A percentile compares a stretch with the other conserved stretches of the same genome.
phyloP scores from a whole-genome alignment of 2,888 invertebrate genomes.

The Drosophila nr. perissopoda region DNA sequence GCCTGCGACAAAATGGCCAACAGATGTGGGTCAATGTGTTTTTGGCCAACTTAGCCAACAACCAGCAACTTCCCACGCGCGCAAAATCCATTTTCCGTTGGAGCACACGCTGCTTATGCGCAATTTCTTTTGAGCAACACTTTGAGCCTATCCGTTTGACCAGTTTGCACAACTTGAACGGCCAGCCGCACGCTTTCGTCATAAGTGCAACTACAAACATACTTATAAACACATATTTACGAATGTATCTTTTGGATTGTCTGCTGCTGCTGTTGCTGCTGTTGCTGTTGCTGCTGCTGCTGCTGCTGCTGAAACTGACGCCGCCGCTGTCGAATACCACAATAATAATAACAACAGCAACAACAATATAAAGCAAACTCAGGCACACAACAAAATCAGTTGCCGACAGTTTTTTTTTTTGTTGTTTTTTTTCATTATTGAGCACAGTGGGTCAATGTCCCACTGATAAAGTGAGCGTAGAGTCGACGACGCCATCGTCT shows the following conservation, averaged over 20 bases:
- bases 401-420: conserved; percentile 62
- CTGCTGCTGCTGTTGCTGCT: conserved; percentile 22
- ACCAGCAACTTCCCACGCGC: conserved; percentile 37
- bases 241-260: conserved; percentile 50
- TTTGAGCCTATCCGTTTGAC: conserved; percentile 30
- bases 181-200: conserved; percentile 61
- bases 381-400: conserved; percentile 72
- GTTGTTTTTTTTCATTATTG: conserved; percentile 69
- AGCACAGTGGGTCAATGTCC: conserved; percentile 84
- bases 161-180: conserved; percentile 52
- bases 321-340: conserved; percentile 45
- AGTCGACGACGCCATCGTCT: conserved; percentile 39
- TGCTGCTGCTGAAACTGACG: conserved; percentile 28
- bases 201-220: conserved; percentile 55
- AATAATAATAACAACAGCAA: conserved; percentile 47
- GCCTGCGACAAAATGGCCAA: conserved; percentile 45
- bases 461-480: conserved; percentile 81
- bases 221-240: conserved; percentile 8
- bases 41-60: conserved; percentile 43
- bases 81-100: conserved; percentile 42
- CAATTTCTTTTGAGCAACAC: conserved; percentile 59
- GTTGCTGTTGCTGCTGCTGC: neutral
- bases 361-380: conserved; percentile 28
- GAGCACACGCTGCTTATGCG: conserved; percentile 70
- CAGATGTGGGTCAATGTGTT: conserved; percentile 68